Conservation (phyloP, 2,888 invertebrate species). For the Eupithecia vulgata region DNA sequence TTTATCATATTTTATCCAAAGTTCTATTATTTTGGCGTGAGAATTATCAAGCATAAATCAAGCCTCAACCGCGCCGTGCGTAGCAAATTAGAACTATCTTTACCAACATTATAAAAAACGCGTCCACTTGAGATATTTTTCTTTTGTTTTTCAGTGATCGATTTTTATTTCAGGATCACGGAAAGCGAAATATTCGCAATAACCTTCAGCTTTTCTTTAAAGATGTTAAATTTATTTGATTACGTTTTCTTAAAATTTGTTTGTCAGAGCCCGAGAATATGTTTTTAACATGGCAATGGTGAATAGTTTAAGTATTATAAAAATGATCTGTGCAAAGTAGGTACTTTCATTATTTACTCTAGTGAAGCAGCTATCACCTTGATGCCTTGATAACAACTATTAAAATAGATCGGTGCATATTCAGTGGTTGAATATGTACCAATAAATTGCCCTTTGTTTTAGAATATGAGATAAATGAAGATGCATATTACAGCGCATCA, state of each 20-base stretch:
- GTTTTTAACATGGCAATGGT: neutral
- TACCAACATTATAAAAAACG: neutral
- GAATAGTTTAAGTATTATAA: neutral
- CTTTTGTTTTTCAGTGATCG: neutral
- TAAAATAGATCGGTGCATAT: neutral
- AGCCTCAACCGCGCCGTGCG: neutral
- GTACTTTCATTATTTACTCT: constrained; percentile 3
- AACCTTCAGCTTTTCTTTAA: neutral
- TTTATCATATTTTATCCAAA: neutral
- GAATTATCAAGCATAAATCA: neutral
- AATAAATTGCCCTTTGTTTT: neutral
- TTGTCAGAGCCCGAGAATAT: neutral
- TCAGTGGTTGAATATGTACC: neutral
- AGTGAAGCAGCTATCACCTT: neutral
- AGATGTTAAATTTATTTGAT: neutral
- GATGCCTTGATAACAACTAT: constrained; percentile 2
- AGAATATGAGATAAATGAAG: neutral
- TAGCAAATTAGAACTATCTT: neutral
- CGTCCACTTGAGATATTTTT: neutral
- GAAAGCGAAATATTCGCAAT: neutral
- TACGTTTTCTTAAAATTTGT: neutral
- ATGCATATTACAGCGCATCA: neutral
- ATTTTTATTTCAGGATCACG: neutral
- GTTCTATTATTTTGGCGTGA: neutral
- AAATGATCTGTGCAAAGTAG: neutral